Conservation (phyloP, 2,113 vertebrate species). For the Rhynchopsitta pachyrhyncha region DNA sequence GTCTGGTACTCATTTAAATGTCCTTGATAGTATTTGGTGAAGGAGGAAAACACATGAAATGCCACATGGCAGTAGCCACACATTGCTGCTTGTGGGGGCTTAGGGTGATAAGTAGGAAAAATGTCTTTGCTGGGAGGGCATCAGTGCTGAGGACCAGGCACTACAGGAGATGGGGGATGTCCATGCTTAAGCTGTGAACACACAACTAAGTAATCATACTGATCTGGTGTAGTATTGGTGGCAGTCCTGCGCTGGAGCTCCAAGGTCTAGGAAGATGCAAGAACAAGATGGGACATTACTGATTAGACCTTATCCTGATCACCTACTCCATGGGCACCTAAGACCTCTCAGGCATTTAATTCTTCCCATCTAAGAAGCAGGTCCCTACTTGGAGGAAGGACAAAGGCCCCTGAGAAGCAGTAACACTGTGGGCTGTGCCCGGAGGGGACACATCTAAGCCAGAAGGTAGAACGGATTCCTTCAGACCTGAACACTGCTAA, state of each 20-base stretch:
- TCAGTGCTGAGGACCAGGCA: not conserved
- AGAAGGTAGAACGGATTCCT: not conserved
- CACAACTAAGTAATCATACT: not conserved
- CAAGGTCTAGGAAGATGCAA: not conserved
- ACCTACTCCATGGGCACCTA: not conserved
- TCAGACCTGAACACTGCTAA: not conserved
- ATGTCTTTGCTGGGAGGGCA: not conserved
- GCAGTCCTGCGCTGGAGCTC: not conserved
- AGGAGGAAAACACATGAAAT: not conserved
- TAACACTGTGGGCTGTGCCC: not conserved
- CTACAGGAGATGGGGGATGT: not conserved
- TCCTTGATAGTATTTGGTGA: not conserved
- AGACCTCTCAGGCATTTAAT: not conserved
- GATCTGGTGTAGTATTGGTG: rapidly evolving
- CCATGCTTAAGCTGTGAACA: not conserved
- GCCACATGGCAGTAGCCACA: not conserved
- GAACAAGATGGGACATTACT: not conserved
- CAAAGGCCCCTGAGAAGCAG: not conserved
- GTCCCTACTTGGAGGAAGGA: not conserved
- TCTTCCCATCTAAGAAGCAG: not conserved
- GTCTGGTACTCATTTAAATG: not conserved
- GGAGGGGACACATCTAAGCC: not conserved
- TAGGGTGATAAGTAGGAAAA: not conserved
- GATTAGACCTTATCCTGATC: not conserved
- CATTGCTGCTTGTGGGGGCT: not conserved